Conservation (phyloP, 2,888 invertebrate genomes). For the Limulus polyphemus region DNA sequence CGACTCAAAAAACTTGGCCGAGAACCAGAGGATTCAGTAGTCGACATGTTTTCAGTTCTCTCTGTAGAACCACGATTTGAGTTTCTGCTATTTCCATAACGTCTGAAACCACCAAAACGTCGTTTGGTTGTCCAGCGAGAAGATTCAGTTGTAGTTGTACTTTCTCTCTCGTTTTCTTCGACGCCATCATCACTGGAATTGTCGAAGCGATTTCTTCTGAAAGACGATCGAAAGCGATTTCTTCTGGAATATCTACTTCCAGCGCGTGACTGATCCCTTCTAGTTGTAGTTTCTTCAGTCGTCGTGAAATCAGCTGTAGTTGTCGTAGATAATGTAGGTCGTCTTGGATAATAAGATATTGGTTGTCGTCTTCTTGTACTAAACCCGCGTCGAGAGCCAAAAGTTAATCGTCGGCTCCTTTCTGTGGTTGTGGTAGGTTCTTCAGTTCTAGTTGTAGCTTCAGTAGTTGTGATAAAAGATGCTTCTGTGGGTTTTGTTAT, state of each 20-base stretch:
- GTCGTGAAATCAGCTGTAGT: constrained; percentile 5
- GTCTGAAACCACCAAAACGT: not conserved
- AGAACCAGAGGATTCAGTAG: no score
- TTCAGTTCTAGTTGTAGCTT: constrained; percentile 9
- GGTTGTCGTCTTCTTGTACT: constrained; percentile 3
- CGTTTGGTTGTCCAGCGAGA: not conserved
- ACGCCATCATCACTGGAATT: not conserved
- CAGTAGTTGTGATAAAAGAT: constrained; percentile 8
- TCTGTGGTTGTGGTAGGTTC: constrained; percentile 10
- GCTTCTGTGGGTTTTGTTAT: not conserved
- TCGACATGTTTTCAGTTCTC: no score
- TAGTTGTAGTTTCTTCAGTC: constrained; percentile 1
- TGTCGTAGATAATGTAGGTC: constrained; percentile 1
- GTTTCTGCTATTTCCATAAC: no score
- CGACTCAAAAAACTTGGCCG: no score
- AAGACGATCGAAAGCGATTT: not conserved
- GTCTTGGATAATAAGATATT: not conserved
- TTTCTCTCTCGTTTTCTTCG: not conserved
- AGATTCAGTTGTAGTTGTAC: constrained; percentile 5
- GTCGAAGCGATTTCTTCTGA: no score
- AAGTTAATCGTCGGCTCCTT: constrained; percentile 9
- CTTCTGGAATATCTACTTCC: not conserved
- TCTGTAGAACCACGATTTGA: no score
- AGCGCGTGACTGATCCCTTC: constrained; percentile 8
- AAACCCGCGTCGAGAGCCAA: constrained; percentile 5